phyloP scores from a whole-genome alignment of 1,140 invertebrate genomes.

The Cardiocondyla obscurior region DNA sequence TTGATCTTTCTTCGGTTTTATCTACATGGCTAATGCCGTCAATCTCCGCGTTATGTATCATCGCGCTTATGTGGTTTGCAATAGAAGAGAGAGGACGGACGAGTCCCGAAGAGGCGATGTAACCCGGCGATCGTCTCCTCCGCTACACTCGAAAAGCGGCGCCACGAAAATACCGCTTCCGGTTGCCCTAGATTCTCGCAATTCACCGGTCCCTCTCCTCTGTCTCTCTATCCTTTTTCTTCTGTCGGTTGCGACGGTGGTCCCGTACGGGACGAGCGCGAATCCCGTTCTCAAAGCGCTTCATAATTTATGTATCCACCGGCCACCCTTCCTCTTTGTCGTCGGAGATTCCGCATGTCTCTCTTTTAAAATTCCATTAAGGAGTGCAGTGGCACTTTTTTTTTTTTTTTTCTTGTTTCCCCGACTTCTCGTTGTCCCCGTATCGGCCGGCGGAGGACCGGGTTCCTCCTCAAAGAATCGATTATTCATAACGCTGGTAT shows the following conservation, averaged over 20 bases:
- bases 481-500: slow-evolving; percentile 14
- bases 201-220: slow-evolving; percentile 53
- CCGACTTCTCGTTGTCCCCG: slow-evolving; percentile 56
- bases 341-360: slow-evolving; percentile 48
- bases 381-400: slow-evolving; percentile 60
- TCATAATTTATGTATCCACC: slow-evolving; percentile 70
- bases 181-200: slow-evolving; percentile 72
- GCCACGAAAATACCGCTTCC: slow-evolving; percentile 73
- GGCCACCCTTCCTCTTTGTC: slow-evolving; percentile 46
- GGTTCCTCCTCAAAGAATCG: slow-evolving; percentile 3
- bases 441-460: background rate
- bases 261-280: slow-evolving; percentile 32
- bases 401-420: too few relatives aligned
- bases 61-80: background rate
- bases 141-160: slow-evolving; percentile 63
- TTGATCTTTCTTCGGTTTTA: background rate
- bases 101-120: background rate
- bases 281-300: slow-evolving; percentile 72
- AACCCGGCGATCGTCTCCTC: slow-evolving; percentile 39
- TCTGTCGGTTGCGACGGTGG: slow-evolving; percentile 37
- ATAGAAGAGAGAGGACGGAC: background rate
- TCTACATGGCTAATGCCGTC: background rate
- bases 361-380: slow-evolving; percentile 74
- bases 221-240: slow-evolving; percentile 2
- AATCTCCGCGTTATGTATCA: background rate